These are phyloP conservation scores for Hydriomena furcata DNA, from an alignment of 2,888 invertebrate genomes.

Conservation along the genomic window DNA sequence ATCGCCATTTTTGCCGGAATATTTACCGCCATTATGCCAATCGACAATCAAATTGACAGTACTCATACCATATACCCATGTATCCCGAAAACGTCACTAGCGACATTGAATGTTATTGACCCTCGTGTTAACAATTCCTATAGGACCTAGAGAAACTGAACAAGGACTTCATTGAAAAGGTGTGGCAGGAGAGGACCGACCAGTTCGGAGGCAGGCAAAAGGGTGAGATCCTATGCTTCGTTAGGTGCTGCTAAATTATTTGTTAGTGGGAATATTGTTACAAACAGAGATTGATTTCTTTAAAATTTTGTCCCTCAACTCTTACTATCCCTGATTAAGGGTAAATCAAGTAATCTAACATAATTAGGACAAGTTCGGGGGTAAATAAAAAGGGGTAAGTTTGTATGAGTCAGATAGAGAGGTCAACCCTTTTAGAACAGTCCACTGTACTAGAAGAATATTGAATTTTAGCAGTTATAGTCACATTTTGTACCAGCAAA, in stretches of 20 bases:
- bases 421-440: too few relatives aligned
- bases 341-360: too few relatives aligned
- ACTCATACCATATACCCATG: constrained; percentile 11
- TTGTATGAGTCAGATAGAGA: too few relatives aligned
- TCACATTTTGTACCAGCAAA: too few relatives aligned
- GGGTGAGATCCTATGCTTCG: constrained; percentile 83
- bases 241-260: not conserved
- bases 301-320: too few relatives aligned
- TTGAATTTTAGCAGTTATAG: too few relatives aligned
- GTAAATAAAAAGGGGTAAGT: too few relatives aligned
- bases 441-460: too few relatives aligned
- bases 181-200: constrained; percentile 93
- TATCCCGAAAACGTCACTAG: constrained; percentile 20
- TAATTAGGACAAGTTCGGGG: too few relatives aligned
- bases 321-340: too few relatives aligned
- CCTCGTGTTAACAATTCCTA: constrained; percentile 72
- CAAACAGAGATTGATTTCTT: too few relatives aligned
- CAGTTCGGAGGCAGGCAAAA: constrained; percentile 95
- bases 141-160: constrained; percentile 94
- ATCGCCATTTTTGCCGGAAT: not conserved
- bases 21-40: too few relatives aligned
- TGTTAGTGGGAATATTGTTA: not conserved
- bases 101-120: constrained; percentile 49
- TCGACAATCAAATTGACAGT: constrained; percentile 33
- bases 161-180: constrained; percentile 93